A percentile compares a stretch with the other conserved stretches of the same genome.
Evolutionary conservation across 2,888 invertebrate genomes (phyloP).

Genomic region (Campoletis raptor): DNA sequence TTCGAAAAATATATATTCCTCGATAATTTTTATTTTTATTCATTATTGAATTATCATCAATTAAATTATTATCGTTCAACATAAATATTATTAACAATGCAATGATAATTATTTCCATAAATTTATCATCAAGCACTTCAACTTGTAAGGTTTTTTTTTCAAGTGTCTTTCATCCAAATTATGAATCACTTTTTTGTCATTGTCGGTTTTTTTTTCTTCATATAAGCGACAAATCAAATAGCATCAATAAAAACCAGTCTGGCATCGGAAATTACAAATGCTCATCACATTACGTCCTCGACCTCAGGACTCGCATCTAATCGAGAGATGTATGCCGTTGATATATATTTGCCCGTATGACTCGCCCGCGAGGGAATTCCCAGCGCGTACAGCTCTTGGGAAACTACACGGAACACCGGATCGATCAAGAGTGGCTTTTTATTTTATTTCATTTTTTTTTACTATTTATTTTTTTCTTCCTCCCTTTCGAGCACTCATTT

Average conservation of each 20-base stretch:
- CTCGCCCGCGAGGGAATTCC: slow-evolving; percentile 59
- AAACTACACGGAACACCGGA: slow-evolving; percentile 29
- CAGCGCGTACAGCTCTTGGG: slow-evolving; percentile 23
- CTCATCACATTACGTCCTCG: slow-evolving; percentile 57
- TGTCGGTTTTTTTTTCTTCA: neutral
- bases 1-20: too few relatives aligned
- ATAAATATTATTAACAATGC: too few relatives aligned
- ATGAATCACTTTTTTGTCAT: neutral
- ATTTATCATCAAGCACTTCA: too few relatives aligned
- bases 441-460: neutral
- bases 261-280: slow-evolving; percentile 63
- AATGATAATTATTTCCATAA: neutral
- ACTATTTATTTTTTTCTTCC: slow-evolving; percentile 6
- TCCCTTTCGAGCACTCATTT: slow-evolving; percentile 21
- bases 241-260: slow-evolving; percentile 43
- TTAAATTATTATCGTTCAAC: too few relatives aligned
- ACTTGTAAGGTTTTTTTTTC: too few relatives aligned
- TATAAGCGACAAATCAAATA: slow-evolving; percentile 18
- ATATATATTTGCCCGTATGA: slow-evolving; percentile 48
- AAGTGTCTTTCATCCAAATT: neutral
- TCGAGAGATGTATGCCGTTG: slow-evolving; percentile 43
- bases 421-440: slow-evolving; percentile 57
- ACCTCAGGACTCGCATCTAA: slow-evolving; percentile 45
- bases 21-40: too few relatives aligned
- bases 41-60: too few relatives aligned